Conservation (phyloP, 2,113 vertebrate genomes). For the Ciconia stormi region DNA sequence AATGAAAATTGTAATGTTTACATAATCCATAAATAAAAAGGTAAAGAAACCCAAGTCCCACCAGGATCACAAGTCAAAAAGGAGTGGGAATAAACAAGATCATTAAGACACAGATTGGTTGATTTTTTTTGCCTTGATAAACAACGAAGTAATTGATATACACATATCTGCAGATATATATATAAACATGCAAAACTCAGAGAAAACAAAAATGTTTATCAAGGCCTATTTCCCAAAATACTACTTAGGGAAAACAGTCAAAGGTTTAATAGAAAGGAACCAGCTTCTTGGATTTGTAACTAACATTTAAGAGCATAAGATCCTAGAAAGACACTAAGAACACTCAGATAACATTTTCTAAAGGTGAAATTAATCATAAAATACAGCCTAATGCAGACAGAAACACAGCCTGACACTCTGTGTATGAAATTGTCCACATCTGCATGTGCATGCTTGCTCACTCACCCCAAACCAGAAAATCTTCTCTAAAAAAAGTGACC, state of each 20-base stretch:
- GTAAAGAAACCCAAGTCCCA: not conserved
- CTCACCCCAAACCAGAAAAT: not conserved
- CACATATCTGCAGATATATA: not conserved
- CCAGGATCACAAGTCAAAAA: not conserved
- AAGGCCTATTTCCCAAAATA: not conserved
- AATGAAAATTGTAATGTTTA: conserved; percentile 22
- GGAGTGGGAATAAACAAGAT: not conserved
- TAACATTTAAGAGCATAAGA: not conserved
- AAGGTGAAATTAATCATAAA: not conserved
- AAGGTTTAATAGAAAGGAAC: not conserved
- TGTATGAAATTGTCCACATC: not conserved
- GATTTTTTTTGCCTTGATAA: not conserved
- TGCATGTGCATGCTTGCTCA: not conserved
- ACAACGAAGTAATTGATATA: conserved; percentile 18
- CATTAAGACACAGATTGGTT: not conserved
- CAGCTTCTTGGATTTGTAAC: not conserved
- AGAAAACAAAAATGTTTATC: not conserved
- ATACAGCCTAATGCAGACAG: not conserved
- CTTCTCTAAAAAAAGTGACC: not conserved
- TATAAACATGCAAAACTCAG: not conserved
- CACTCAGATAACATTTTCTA: not conserved
- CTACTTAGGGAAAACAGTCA: not conserved
- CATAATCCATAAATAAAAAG: conserved; percentile 23
- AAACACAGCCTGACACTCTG: not conserved
- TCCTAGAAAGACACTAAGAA: not conserved